Evolutionary conservation across 2,888 invertebrate genomes (phyloP), one percentile per base, ranked within the genome.

Genomic region (Eurois occulta): DNA sequence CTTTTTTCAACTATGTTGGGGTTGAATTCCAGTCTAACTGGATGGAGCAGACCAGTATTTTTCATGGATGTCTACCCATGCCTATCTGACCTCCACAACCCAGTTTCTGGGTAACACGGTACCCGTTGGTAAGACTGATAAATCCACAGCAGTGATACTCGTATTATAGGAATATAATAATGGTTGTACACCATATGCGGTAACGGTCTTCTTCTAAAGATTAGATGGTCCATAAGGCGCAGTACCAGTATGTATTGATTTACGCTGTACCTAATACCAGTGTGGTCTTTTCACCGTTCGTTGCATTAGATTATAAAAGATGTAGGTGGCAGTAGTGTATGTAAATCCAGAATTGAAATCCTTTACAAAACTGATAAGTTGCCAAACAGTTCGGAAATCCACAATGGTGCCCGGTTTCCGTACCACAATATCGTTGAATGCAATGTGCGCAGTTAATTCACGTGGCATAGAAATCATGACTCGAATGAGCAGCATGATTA

Each of bases 401-500:
- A 78, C 60, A 75, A 83, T 75, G 60, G 68, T 62, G 52, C 65
- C 35, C 3, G 75, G n/a, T 86, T 75, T 82, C 62, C 79, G 62
- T 48, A 81, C 68, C 72, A 78, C 58, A 76, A 66, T 74, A 66
- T 72, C 64, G 66, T 78, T 86, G 72, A 79, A 76, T 66, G 60
- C 76, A 60, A 64, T 28, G 18, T 86, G 74, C 84, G 83, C 71
- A 82, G 69, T 82, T 55, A 64, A 71, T 52, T 55, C 68, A 35
- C 60, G 46, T 60, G 77, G 77, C 82, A 72, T 74, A 35, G 43
- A 83, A 86, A 83, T 83, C 73, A 84, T 48, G 78, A 43, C 24
- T 83, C 13, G 67, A 73, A 72, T 78, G 38, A 74, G n/a, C 21
- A 3, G n/a, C 13, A 8, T 60, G 16, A 60, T 32, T 32, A 60